Conservation (phyloP, 2,797 vertebrate species). For the Pantherophis alleghaniensis region DNA sequence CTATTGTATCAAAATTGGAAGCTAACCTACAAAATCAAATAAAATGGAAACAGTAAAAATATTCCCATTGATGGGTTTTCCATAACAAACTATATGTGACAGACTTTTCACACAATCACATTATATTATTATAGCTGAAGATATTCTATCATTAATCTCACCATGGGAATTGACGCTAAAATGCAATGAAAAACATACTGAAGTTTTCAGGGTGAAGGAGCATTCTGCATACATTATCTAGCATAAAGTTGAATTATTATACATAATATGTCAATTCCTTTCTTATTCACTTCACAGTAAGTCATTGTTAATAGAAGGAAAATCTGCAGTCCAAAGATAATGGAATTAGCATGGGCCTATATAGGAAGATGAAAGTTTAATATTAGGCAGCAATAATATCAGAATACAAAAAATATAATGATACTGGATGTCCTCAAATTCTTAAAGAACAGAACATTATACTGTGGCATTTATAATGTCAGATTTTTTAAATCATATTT, state of each 20-base stretch:
- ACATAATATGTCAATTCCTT: not conserved
- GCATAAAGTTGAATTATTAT: constrained; percentile 4
- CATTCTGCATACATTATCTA: not conserved
- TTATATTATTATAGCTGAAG: not conserved
- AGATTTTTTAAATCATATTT: constrained; percentile 3
- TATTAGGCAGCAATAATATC: constrained; percentile 11
- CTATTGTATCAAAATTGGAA: not conserved
- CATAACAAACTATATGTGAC: not conserved
- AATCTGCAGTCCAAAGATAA: not conserved
- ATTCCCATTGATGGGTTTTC: not conserved
- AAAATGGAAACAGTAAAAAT: not conserved
- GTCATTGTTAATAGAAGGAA: constrained; percentile 14
- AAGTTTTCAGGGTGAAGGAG: not conserved
- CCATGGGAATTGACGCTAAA: not conserved
- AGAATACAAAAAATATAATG: not conserved
- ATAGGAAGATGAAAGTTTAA: constrained; percentile 27
- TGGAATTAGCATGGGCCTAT: constrained; percentile 25
- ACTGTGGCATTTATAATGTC: constrained; percentile 2
- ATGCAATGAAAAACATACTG: not conserved
- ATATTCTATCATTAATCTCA: not conserved
- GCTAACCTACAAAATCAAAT: not conserved
- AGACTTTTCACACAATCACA: not conserved
- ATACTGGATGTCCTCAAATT: not conserved
- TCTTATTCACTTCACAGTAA: not conserved
- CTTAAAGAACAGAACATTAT: not conserved